A percentile compares a stretch with the other conserved stretches of the same genome.
Evolutionary conservation across 2,888 invertebrate species (phyloP).

Genomic region (Mantis religiosa): DNA sequence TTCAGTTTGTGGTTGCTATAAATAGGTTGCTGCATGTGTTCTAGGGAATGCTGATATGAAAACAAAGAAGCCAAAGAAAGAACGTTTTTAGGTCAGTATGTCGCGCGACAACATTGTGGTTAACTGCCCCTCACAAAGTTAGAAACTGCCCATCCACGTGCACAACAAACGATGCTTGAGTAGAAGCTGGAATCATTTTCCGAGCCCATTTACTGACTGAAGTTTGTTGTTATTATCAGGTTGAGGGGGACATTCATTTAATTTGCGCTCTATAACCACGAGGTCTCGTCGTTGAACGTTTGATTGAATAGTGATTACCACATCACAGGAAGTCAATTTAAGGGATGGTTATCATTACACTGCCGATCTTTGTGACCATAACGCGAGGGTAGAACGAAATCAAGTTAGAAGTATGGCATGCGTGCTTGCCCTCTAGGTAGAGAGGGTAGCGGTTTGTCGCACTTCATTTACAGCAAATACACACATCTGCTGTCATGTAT

Average conservation of each 20-base stretch:
- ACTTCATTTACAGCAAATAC: too few species aligned
- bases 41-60: background rate
- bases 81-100: background rate
- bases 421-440: too few species aligned
- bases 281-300: too few species aligned
- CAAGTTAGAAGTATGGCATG: too few species aligned
- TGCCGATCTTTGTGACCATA: too few species aligned
- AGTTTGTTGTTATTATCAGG: background rate
- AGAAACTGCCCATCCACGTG: background rate
- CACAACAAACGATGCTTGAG: background rate
- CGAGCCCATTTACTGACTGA: background rate
- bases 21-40: background rate
- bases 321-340: too few species aligned
- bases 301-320: too few species aligned
- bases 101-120: background rate
- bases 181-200: background rate
- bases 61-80: background rate
- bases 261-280: background rate
- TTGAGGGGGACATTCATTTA: background rate
- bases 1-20: too few species aligned
- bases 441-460: too few species aligned
- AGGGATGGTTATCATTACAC: too few species aligned
- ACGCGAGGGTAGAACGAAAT: too few species aligned
- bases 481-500: too few species aligned
- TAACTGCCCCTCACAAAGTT: background rate